Base-by-base conservation (phyloP, 30 jellyfish, hydroid and myxozoan species). In the Clytia hemisphaerica region DNA sequence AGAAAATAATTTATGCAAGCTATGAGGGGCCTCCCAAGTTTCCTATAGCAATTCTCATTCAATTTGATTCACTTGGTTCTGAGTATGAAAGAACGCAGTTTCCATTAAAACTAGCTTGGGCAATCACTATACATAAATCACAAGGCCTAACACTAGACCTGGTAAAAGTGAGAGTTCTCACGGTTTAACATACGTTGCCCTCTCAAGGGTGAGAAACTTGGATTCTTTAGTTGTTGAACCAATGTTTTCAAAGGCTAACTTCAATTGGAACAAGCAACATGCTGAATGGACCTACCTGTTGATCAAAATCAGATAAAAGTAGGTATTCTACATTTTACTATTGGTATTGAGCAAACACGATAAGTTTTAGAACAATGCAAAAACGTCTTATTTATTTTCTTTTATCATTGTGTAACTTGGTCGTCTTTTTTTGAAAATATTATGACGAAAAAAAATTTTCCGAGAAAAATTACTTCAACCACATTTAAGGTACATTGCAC, bases 1-100 rank as follows among this genome's bases (percentile, higher is more conserved):
- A 44, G 25, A 61, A 76, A 49, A 49, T 76, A 6, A 76, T 76
- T 25, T 63, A 76, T 35, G 35, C 48, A 30, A 37, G 37, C 14
- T 75, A 53, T 15, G 55, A 40, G n/a, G 26, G 32, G 0, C 77
- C 91, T 18, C 88, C 80, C 9, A n/a, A 18, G n/a, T 54, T 76
- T 10, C 84, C 91, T 6, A 27, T 76, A 5, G 91, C 91, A 2
- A 45, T 76, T 65, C 35, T 76, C 24, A 67, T 76, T 4, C 57
- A 32, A 32, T 55, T 76, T 51, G 91, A 76, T 21, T 19, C 21
- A 3, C 4, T 27, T 4, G 16, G 9, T 37, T 27, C 29, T 37
- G 76, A 21, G 24, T 10, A 2, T 26, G 79, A 67, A 37, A 34
- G 79, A 25, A 27, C 15, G 0, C 63, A 38, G 0, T 4, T 67